A percentile compares a stretch with the other conserved stretches of the same genome.
phyloP scores from a whole-genome alignment of 2,797 vertebrate genomes.

The Sebastes steindachneri region DNA sequence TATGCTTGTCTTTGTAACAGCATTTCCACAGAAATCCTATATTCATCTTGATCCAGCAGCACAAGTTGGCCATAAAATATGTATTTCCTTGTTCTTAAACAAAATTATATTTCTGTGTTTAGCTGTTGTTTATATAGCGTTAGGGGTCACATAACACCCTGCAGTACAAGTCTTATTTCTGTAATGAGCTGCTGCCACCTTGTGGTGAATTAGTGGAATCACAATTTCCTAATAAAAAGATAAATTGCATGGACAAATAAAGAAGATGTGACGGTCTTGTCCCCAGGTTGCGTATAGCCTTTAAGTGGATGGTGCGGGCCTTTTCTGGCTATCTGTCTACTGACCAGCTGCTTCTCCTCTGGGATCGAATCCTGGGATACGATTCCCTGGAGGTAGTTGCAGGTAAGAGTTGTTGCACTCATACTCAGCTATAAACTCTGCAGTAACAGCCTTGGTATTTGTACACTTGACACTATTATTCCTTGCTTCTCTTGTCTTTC shows the following conservation, averaged over 20 bases:
- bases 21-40: background rate
- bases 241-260: background rate
- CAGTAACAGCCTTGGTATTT: background rate
- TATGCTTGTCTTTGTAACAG: background rate
- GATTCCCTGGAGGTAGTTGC: conserved; percentile 95
- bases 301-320: conserved; percentile 98
- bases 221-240: background rate
- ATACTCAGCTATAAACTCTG: background rate
- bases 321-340: conserved; percentile 98
- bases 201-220: conserved; percentile 47
- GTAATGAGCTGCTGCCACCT: conserved; percentile 66
- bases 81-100: background rate
- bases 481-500: background rate
- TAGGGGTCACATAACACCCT: too few relatives aligned
- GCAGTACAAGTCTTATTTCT: background rate
- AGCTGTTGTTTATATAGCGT: background rate
- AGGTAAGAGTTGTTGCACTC: conserved; percentile 78
- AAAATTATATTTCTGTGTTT: background rate
- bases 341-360: conserved; percentile 96
- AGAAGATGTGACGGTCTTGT: background rate
- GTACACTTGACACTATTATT: background rate
- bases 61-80: background rate
- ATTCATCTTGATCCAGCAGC: background rate
- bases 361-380: conserved; percentile 97
- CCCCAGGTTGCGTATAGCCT: conserved; percentile 92